Evolutionary conservation across 1,140 invertebrate species (phyloP).

Genomic region (Lordiphosa mommai): DNA sequence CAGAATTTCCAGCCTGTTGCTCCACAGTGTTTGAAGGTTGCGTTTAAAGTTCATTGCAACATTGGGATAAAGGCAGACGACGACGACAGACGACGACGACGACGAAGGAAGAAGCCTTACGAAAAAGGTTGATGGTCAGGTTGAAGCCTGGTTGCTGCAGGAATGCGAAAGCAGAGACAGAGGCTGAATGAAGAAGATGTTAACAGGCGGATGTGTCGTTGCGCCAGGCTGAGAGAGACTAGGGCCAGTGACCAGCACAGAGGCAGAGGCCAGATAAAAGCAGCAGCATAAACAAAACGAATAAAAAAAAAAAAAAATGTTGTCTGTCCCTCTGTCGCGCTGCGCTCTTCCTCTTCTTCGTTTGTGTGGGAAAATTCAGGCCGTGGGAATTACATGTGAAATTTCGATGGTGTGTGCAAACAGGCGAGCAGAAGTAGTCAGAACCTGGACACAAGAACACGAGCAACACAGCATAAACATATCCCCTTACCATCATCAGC

Average conservation of each 20-base stretch:
- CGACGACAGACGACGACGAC: too few relatives aligned
- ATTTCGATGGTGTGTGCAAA: constrained; percentile 77
- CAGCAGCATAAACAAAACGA: constrained; percentile 42
- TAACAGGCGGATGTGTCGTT: constrained; percentile 15
- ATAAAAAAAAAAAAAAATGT: too few relatives aligned
- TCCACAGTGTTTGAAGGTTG: too few relatives aligned
- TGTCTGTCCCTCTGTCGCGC: constrained; percentile 41
- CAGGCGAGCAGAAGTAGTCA: constrained; percentile 71
- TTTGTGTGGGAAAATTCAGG: constrained; percentile 79
- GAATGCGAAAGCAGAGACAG: constrained; percentile 14
- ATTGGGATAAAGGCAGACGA: too few relatives aligned
- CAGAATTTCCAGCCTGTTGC: too few relatives aligned
- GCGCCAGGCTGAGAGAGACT: constrained; percentile 29
- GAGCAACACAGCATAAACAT: constrained; percentile 25
- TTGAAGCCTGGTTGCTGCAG: constrained; percentile 20
- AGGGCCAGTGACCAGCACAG: constrained; percentile 38
- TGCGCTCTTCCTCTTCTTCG: constrained; percentile 52
- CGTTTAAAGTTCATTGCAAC: too few relatives aligned
- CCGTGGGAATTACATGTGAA: constrained; percentile 80
- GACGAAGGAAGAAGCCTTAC: constrained; percentile 14
- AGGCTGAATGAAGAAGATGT: constrained; percentile 39
- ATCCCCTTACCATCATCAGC: constrained; percentile 12
- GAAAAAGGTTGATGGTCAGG: constrained; percentile 10
- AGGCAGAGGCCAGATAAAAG: too few relatives aligned
- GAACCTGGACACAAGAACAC: constrained; percentile 11